Evolutionary conservation across 2,797 vertebrate species (phyloP).

Genomic region (Tapera naevia): DNA sequence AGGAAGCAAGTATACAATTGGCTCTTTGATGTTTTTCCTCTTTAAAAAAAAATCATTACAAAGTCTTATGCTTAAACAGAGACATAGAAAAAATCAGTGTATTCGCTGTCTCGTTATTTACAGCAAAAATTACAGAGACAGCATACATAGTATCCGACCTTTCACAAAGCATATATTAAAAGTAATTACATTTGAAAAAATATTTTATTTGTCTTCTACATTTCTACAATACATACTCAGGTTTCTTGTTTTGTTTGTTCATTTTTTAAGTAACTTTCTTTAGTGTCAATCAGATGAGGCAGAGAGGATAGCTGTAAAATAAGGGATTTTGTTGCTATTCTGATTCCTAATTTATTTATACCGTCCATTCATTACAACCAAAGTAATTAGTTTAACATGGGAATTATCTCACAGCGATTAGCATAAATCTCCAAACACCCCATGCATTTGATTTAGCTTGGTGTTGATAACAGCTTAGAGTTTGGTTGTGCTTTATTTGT

Average conservation of each 20-base stretch:
- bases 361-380: not conserved
- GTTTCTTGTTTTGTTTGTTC: constrained; percentile 69
- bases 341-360: constrained; percentile 34
- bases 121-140: constrained; percentile 90
- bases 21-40: constrained; percentile 86
- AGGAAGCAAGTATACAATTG: constrained; percentile 87
- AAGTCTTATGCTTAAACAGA: constrained; percentile 93
- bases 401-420: not conserved
- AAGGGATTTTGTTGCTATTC: constrained; percentile 60
- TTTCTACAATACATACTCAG: constrained; percentile 83
- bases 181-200: constrained; percentile 85
- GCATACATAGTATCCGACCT: constrained; percentile 78
- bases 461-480: constrained; percentile 8
- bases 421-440: constrained; percentile 8
- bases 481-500: constrained; percentile 76
- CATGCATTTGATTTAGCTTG: not conserved
- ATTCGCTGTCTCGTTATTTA: constrained; percentile 92
- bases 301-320: constrained; percentile 67
- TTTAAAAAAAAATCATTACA: constrained; percentile 96
- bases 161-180: constrained; percentile 85
- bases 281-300: constrained; percentile 70
- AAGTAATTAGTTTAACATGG: constrained; percentile 9
- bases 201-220: constrained; percentile 83
- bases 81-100: constrained; percentile 90
- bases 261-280: constrained; percentile 59